A percentile compares a stretch with the other conserved stretches of the same genome.
phyloP scores from a whole-genome alignment of 2,113 vertebrate genomes.

The Malurus alboscapulatus region DNA sequence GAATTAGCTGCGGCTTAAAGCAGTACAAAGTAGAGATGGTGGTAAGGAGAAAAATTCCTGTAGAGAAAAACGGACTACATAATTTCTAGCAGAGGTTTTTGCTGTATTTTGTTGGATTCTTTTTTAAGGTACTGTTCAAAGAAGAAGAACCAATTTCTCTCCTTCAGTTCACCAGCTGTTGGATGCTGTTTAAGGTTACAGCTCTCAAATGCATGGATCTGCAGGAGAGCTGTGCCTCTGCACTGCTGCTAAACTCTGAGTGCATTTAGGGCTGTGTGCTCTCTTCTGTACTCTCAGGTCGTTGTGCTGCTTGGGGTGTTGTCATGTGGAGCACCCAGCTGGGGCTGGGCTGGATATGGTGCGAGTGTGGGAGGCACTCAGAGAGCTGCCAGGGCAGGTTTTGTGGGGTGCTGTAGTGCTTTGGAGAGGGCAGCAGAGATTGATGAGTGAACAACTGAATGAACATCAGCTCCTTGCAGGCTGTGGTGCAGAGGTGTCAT shows the following conservation, averaged over 20 bases:
- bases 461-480: background rate
- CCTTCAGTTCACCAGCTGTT: background rate
- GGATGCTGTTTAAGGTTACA: background rate
- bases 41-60: background rate
- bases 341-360: background rate
- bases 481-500: background rate
- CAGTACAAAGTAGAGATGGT: background rate
- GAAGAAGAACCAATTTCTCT: background rate
- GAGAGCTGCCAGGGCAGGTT: background rate
- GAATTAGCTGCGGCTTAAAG: background rate
- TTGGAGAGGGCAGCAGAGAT: background rate
- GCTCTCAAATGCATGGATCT: background rate
- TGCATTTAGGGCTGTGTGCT: background rate
- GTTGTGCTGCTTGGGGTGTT: background rate
- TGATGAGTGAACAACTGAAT: background rate
- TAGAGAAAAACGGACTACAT: background rate
- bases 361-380: background rate
- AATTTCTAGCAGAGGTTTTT: background rate
- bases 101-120: background rate
- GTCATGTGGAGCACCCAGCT: no score
- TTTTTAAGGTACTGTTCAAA: background rate
- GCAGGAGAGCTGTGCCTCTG: background rate
- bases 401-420: background rate
- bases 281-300: background rate
- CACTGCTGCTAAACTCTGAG: background rate